Evolutionary conservation across 2,888 invertebrate genomes (phyloP).

Genomic region (Dorcus parallelipipedus): DNA sequence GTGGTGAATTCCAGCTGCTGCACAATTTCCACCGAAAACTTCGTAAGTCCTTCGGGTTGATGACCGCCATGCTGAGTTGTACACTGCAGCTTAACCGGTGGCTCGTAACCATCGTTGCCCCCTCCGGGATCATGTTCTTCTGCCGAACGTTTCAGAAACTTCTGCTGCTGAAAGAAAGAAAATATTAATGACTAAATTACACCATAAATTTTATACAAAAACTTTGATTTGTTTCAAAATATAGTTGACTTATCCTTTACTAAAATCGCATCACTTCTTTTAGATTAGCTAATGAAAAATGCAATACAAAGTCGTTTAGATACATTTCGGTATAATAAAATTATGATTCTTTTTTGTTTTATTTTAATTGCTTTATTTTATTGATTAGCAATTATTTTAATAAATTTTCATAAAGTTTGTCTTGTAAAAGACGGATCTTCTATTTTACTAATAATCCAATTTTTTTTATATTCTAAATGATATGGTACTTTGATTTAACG

Average conservation of each 20-base stretch:
- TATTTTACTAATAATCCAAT: not conserved
- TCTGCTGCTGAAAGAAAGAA: conserved; percentile 68
- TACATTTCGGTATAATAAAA: too few species aligned
- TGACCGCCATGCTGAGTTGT: conserved; percentile 52
- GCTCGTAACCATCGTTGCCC: conserved; percentile 55
- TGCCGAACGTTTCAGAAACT: conserved; percentile 72
- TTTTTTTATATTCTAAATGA: too few species aligned
- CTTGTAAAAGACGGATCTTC: not conserved
- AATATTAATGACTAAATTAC: not conserved
- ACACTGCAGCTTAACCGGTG: conserved; percentile 71
- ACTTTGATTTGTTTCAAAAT: not conserved
- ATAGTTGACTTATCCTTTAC: not conserved
- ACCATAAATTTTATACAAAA: not conserved
- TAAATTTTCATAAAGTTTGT: too few species aligned
- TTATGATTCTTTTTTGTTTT: too few species aligned
- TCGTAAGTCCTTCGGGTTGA: conserved; percentile 57
- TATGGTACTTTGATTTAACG: too few species aligned
- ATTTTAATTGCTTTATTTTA: too few species aligned
- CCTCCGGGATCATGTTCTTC: conserved; percentile 60
- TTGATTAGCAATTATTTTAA: too few species aligned
- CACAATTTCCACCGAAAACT: conserved; percentile 90
- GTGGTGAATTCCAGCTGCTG: conserved; percentile 89
- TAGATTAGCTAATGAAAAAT: too few species aligned
- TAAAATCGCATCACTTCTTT: too few species aligned
- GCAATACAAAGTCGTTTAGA: too few species aligned